Evolutionary conservation across 1,140 invertebrate genomes (phyloP), one percentile per base, ranked within the genome.

Genomic region (Gryllus bimaculatus): DNA sequence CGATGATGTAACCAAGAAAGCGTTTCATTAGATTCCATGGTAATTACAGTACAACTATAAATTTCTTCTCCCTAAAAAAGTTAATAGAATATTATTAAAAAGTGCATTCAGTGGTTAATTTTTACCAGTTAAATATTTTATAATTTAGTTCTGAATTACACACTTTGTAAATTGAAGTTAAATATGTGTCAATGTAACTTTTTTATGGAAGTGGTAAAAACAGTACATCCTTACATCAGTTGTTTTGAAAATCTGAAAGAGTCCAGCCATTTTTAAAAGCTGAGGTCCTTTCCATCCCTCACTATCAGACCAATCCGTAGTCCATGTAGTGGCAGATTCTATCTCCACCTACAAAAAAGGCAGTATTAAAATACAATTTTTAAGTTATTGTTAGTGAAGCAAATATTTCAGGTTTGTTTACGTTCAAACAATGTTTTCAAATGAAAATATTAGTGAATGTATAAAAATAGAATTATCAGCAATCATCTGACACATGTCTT

Each of bases 41-140:
- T 96, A 73, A 95, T 91, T 8, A 96, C 86, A 66, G 92, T 90
- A 84, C 93, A 95, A 81, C 92, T 93, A 82, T 92, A 93, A 74
- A 93, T 87, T 47, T 88, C 86, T 73, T 90, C 87, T 26, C 88
- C 89, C 84, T 88, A 80, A 21, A 84, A 82, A 81, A 81, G 7
- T 39, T 66, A 66, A 66, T 66, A 7, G 7, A 66, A 13, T 66
- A 18, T 39, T 18, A 66, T 18, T 66, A 13, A 13, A 66, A 66
- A 66, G 54, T 66, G 54, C 7, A 13, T 13, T 26, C 20, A 8
- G 49, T 21, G 10, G 80, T 48, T 80, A 26, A n/a, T 78, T 48
- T 49, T 48, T 8, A 4, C 48, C 6, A 78, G 12, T 78, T 48
- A 49, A 78, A 78, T 78, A 78, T 75, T 47, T 4, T 12, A 21